Evolutionary conservation across 1,140 invertebrate species (phyloP).

Genomic region (Bombus waltoni): DNA sequence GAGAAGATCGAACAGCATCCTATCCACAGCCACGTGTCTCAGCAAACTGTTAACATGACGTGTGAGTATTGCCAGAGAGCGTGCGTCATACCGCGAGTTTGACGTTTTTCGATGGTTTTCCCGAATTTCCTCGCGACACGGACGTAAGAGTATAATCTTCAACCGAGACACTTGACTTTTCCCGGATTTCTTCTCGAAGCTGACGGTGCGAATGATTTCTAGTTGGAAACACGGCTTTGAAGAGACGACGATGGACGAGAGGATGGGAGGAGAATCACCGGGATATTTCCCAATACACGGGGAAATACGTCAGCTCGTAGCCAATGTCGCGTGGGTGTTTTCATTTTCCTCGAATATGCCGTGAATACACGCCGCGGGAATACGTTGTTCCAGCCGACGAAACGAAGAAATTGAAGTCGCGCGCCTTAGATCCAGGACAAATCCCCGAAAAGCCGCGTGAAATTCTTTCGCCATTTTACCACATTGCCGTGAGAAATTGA

Average conservation of each 20-base stretch:
- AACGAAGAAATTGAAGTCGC: constrained; percentile 38
- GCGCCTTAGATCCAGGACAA: constrained; percentile 11
- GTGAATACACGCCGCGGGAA: not conserved
- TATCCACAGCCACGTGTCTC: too few species aligned
- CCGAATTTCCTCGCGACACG: constrained; percentile 26
- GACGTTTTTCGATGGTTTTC: not conserved
- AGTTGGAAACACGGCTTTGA: constrained; percentile 11
- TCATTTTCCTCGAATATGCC: constrained; percentile 54
- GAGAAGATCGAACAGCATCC: not conserved
- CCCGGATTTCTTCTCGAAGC: constrained; percentile 41
- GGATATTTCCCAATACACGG: constrained; percentile 43
- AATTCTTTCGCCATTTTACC: constrained; percentile 19
- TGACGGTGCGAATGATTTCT: constrained; percentile 55
- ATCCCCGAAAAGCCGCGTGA: constrained; percentile 26
- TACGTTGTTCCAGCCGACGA: constrained; percentile 28
- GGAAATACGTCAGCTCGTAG: constrained; percentile 31
- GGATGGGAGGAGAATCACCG: not conserved
- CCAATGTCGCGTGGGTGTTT: constrained; percentile 45
- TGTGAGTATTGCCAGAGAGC: not conserved
- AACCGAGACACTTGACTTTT: constrained; percentile 55
- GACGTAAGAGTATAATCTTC: constrained; percentile 56
- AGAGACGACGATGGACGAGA: not conserved
- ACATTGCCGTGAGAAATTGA: not conserved
- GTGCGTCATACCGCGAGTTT: not conserved
- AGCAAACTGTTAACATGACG: not conserved